A percentile compares a stretch with the other conserved stretches of the same genome.
Evolutionary conservation across 2,113 vertebrate species (phyloP).

Genomic region (Phalacrocorax brasilianus): DNA sequence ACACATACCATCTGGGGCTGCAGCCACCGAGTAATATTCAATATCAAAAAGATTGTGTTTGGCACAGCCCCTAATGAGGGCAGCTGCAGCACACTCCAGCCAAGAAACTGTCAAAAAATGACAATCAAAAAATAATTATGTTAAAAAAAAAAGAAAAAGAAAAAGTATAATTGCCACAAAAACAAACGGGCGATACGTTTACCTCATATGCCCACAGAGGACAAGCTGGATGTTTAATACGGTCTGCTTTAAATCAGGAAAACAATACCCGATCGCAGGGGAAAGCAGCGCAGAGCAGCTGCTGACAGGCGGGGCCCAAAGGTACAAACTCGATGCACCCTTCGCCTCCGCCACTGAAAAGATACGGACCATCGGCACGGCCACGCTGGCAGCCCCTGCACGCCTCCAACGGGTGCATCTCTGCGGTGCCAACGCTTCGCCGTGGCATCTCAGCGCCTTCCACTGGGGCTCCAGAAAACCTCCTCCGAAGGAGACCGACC

Average conservation of each 20-base stretch:
- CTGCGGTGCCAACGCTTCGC: not conserved
- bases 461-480: not conserved
- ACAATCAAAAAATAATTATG: constrained; percentile 1
- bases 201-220: not conserved
- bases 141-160: not conserved
- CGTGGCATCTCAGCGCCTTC: not conserved
- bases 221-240: not conserved
- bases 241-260: not conserved
- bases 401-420: accelerated
- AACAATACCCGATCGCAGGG: not conserved
- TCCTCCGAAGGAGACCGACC: not conserved
- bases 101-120: constrained; percentile 25
- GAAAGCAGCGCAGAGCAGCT: not conserved
- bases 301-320: not conserved
- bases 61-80: constrained; percentile 37
- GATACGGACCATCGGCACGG: no score
- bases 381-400: not conserved
- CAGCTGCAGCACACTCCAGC: not conserved
- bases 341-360: not conserved
- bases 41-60: not conserved
- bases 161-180: not conserved
- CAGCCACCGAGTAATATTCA: not conserved
- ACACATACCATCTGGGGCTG: not conserved
- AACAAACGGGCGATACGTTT: not conserved
- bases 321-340: not conserved